Evolutionary conservation across 2,888 invertebrate species (phyloP), one percentile per base, ranked within the genome.

Genomic region (Himalopsyche tibetana): DNA sequence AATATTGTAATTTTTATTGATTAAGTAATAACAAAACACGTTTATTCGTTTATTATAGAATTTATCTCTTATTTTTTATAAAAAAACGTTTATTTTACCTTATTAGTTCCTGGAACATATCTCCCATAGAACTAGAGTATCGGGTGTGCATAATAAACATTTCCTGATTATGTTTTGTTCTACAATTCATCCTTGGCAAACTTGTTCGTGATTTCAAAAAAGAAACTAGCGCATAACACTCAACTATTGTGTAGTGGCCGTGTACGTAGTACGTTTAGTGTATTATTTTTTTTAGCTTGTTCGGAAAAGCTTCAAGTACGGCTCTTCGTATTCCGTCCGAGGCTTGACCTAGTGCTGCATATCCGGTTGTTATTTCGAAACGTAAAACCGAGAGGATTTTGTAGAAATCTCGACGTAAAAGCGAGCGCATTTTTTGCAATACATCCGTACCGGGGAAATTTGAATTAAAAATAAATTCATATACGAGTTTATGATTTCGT

Each of bases 251-350:
- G 51, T 51, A 51, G 51, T 45, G 4, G 4, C 15, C 4, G 12
- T 51, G 6, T 15, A 51, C 51, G 19, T 28, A 63, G 3, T 19
- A 63, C 63, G 19, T 19, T 51, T 15, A 51, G 63, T 19, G 63
- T 63, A 63, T 63, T 63, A 19, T 63, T 63, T 63, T 63, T 63
- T 63, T 63, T 63, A 8, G 28, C 11, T 63, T 63, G 63, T 63
- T 63, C 63, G 63, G 8, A 63, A 63, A 63, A 63, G 63, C 63
- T 63, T 19, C 63, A 63, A 63, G 63, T 63, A 19, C 63, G 0
- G 63, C 63, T 63, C 19, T 63, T 19, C 63, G 19, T 19, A 63
- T 63, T 63, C 63, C 63, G 63, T 63, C 63, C 63, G 63, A n/a
- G 19, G 63, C 63, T 63, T 63, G 63, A 63, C 63, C 63, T 19